Percentiles rank a stretch among this genome's conserved stretches.
Evolutionary conservation across 2,797 vertebrate genomes (phyloP).

Genomic region (Strix occidentalis): DNA sequence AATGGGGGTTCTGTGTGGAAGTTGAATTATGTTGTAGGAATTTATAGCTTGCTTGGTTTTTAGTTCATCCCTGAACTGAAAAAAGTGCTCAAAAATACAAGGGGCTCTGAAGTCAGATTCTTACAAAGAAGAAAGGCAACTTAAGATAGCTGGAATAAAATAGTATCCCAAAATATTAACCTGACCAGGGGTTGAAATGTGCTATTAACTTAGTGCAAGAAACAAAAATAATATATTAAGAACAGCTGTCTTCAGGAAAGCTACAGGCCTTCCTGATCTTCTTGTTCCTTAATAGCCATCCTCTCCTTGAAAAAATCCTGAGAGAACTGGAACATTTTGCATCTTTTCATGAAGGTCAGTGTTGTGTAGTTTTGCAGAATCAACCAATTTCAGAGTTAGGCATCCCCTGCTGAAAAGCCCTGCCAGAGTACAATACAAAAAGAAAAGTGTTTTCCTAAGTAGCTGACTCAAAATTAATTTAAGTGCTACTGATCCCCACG

Average conservation of each 20-base stretch:
- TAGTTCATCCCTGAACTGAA: not conserved
- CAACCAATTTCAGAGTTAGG: not conserved
- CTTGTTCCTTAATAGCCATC: not conserved
- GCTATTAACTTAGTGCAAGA: not conserved
- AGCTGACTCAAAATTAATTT: constrained; percentile 22
- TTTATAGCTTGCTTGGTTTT: not conserved
- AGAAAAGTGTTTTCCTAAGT: not conserved
- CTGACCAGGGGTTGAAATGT: not conserved
- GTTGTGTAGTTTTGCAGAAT: constrained; percentile 21
- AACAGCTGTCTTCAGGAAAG: not conserved
- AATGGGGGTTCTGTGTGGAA: not conserved
- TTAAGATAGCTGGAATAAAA: not conserved
- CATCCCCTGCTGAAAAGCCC: not conserved
- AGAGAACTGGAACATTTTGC: not conserved
- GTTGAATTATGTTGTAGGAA: not conserved
- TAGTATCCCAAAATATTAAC: not conserved
- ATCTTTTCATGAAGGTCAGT: not conserved
- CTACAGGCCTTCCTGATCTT: not conserved
- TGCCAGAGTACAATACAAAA: not conserved
- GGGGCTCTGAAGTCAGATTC: not conserved
- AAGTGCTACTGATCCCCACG: accelerated
- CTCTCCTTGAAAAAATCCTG: not conserved
- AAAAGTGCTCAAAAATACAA: not conserved
- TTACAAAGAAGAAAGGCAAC: not conserved
- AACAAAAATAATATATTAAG: not conserved